Evolutionary conservation across 2,113 vertebrate species (phyloP).

Genomic region (Psittacula cyanocephala): DNA sequence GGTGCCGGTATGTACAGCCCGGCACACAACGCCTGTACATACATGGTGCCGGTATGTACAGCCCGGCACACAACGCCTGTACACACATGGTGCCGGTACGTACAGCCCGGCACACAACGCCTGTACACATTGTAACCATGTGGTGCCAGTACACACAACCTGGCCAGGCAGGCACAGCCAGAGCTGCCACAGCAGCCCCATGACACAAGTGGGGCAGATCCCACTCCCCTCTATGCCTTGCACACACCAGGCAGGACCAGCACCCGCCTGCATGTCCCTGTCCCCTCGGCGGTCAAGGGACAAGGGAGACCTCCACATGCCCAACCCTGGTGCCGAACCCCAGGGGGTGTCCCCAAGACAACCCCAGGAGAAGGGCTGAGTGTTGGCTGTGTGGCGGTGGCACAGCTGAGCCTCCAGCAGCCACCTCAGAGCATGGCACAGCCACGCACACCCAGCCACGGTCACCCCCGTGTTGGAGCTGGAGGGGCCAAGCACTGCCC

Average conservation of each 20-base stretch:
- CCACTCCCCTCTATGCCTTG: accelerated
- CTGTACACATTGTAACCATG: too few species aligned
- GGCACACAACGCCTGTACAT: accelerated
- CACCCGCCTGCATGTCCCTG: accelerated
- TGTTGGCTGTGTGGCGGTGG: not conserved
- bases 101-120: not conserved
- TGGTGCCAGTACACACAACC: too few species aligned
- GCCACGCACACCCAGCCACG: accelerated
- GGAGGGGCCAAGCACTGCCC: not conserved
- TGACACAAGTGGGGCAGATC: not conserved
- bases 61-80: not conserved
- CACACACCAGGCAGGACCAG: not conserved
- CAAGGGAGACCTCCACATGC: not conserved
- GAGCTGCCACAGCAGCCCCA: not conserved
- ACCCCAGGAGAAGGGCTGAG: not conserved
- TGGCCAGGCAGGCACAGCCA: not conserved
- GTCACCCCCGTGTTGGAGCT: not conserved
- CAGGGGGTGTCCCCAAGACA: accelerated
- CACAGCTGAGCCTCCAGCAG: accelerated
- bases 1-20: not conserved
- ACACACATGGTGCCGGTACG: accelerated
- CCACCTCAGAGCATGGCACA: accelerated
- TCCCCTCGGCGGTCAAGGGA: not conserved
- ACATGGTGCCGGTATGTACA: not conserved
- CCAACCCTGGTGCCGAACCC: not conserved